phyloP scores from a whole-genome alignment of 2,113 vertebrate species.

The Larimichthys crocea region DNA sequence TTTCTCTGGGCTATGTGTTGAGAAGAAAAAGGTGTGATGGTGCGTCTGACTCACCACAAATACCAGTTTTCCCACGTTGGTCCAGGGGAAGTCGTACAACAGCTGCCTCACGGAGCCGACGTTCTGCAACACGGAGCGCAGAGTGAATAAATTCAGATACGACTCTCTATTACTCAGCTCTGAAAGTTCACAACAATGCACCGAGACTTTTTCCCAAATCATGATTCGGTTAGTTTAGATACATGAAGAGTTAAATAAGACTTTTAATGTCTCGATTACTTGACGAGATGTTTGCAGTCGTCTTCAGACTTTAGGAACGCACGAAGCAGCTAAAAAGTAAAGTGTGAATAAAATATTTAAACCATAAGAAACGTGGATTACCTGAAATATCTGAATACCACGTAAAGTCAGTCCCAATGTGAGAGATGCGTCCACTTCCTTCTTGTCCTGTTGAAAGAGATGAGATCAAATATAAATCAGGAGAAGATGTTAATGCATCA shows the following conservation, averaged over 20 bases:
- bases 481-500: background rate
- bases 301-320: background rate
- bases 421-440: slow-evolving; percentile 94
- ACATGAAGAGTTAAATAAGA: background rate
- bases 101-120: slow-evolving; percentile 92
- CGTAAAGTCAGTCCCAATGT: slow-evolving; percentile 93
- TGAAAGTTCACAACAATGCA: background rate
- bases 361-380: slow-evolving; percentile 45
- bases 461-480: background rate
- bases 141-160: background rate
- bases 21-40: background rate
- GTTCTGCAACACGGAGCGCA: slow-evolving; percentile 84
- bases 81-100: slow-evolving; percentile 98
- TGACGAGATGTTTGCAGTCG: background rate
- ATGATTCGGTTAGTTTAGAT: background rate
- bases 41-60: slow-evolving; percentile 93
- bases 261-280: too few species aligned
- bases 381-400: slow-evolving; percentile 99
- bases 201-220: background rate
- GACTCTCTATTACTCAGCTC: background rate
- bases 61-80: slow-evolving; percentile 97
- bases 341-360: background rate
- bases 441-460: slow-evolving; percentile 89
- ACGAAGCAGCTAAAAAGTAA: background rate
- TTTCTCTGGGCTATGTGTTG: slow-evolving; percentile 3